Conservation (phyloP, 2,797 vertebrate species). For the Sebastes vulpes region DNA sequence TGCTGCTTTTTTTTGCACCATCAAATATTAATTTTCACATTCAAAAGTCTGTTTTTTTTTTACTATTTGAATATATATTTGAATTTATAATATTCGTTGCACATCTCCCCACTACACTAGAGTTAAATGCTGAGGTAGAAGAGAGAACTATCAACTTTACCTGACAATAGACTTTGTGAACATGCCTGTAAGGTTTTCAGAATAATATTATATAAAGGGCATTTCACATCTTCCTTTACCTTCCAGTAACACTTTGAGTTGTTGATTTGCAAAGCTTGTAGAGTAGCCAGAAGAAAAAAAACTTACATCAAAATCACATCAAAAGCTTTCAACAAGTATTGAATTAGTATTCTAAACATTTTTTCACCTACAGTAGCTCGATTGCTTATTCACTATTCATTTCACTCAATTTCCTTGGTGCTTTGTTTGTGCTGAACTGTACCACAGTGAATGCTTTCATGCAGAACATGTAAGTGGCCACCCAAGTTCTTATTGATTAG, state of each 20-base stretch:
- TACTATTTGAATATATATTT: background rate
- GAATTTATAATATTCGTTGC: background rate
- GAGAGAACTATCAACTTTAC: background rate
- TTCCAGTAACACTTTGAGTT: conserved; percentile 14
- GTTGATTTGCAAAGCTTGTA: conserved; percentile 9
- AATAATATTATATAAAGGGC: background rate
- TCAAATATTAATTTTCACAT: background rate
- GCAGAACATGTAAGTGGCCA: conserved; percentile 77
- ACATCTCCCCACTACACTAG: background rate
- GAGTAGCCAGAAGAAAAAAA: conserved; percentile 23
- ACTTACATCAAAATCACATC: conserved; percentile 27
- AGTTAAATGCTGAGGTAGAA: conserved; percentile 1
- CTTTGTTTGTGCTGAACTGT: conserved; percentile 57
- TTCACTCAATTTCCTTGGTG: conserved; percentile 42
- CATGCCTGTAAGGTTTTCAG: background rate
- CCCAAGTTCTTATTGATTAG: conserved; percentile 76
- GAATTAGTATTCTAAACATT: conserved; percentile 44
- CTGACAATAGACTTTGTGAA: background rate
- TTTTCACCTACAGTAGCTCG: conserved; percentile 20
- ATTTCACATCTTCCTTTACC: background rate
- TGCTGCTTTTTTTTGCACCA: background rate
- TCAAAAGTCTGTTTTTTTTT: background rate
- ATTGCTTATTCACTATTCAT: conserved; percentile 41
- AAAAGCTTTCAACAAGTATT: conserved; percentile 50
- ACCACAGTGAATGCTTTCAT: conserved; percentile 58